A percentile compares a stretch with the other conserved stretches of the same genome.
Evolutionary conservation across 2,113 vertebrate genomes (phyloP).

Genomic region (Corythornis madagascariensis): DNA sequence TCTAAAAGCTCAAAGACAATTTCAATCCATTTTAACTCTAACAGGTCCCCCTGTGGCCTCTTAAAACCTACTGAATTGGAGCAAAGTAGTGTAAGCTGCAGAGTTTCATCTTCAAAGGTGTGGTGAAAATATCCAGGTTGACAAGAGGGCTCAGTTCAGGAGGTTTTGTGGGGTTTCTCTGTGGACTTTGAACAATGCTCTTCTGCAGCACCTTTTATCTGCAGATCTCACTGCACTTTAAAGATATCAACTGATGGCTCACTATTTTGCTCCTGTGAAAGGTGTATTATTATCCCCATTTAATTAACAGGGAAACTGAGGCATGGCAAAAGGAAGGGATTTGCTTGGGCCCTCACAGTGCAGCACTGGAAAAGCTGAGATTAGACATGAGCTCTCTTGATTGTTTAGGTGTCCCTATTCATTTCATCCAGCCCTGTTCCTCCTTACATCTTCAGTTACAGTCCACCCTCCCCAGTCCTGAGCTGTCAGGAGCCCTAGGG

Average conservation of each 20-base stretch:
- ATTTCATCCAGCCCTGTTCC: not conserved
- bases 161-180: conserved; percentile 41
- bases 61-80: conserved; percentile 77
- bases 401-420: not conserved
- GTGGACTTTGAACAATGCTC: conserved; percentile 37
- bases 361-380: not conserved
- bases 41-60: conserved; percentile 70
- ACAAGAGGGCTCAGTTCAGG: conserved; percentile 69
- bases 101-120: conserved; percentile 75
- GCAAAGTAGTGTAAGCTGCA: conserved; percentile 57
- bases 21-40: conserved; percentile 74
- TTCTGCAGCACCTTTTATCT: conserved; percentile 16
- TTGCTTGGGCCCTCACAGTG: not conserved
- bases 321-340: not conserved
- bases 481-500: not conserved
- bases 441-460: not conserved
- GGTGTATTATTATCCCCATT: not conserved
- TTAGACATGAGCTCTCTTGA: not conserved
- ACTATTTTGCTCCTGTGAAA: not conserved
- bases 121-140: conserved; percentile 68
- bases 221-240: not conserved
- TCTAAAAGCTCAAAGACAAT: conserved; percentile 72
- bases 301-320: conserved; percentile 54
- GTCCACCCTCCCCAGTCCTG: not conserved
- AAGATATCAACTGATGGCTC: conserved; percentile 22